Percentiles rank a stretch among this genome's conserved stretches.
These are phyloP conservation scores for Drosophila lowei DNA, from an alignment of 1,140 invertebrate species.

Conservation along the genomic window DNA sequence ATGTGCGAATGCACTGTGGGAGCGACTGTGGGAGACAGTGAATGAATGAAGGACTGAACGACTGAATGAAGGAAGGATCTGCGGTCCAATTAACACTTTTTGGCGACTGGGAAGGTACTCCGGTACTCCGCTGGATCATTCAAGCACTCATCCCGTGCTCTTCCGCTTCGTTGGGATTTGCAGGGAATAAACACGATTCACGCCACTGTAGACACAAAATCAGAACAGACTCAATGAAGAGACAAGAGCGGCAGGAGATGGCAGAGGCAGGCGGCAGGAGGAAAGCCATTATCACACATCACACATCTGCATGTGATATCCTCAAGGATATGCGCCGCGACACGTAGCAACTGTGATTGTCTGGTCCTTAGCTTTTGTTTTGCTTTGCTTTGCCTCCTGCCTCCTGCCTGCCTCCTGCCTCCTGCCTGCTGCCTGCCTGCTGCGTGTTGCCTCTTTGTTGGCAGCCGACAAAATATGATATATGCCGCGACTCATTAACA, in stretches of 20 bases:
- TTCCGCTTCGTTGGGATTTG: too few relatives aligned
- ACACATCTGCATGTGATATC: constrained; percentile 81
- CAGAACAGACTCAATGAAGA: constrained; percentile 24
- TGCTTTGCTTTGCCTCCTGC: constrained; percentile 18
- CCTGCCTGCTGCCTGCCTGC: constrained; percentile 14
- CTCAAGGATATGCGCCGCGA: constrained; percentile 79
- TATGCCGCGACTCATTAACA: constrained; percentile 82
- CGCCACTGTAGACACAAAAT: constrained; percentile 48
- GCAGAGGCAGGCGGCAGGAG: constrained; percentile 6
- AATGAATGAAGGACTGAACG: not conserved
- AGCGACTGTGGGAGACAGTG: not conserved
- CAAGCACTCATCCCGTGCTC: too few relatives aligned
- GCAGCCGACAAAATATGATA: constrained; percentile 69
- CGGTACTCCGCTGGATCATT: too few relatives aligned
- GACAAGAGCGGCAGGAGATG: not conserved
- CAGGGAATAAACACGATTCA: not conserved
- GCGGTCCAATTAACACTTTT: too few relatives aligned
- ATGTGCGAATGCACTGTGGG: constrained; percentile 18
- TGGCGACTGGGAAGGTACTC: too few relatives aligned
- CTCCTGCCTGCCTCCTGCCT: not conserved
- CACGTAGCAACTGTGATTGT: constrained; percentile 79
- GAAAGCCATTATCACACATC: constrained; percentile 81
- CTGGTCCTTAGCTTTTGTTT: constrained; percentile 26
- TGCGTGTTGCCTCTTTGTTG: constrained; percentile 42
- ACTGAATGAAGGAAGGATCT: not conserved